phyloP scores from a whole-genome alignment of 2,888 invertebrate species.

The Phaedon cochleariae region DNA sequence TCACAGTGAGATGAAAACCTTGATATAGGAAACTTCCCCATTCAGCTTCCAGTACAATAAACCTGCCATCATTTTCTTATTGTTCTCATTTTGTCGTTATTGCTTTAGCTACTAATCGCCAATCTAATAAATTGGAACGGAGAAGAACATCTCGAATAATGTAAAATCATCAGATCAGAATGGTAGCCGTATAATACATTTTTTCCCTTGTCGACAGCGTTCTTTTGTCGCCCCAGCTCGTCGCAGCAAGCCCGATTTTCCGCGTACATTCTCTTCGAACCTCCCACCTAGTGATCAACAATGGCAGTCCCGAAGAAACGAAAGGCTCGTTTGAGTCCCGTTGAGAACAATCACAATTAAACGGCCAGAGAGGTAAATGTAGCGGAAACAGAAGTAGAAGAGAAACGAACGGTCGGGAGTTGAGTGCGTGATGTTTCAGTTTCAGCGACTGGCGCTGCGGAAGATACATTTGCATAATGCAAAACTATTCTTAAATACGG shows the following conservation, averaged over 20 bases:
- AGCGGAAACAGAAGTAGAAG: conserved; percentile 50
- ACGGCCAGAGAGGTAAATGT: conserved; percentile 53
- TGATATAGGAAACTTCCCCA: no score
- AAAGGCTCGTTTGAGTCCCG: conserved; percentile 50
- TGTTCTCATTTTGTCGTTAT: no score
- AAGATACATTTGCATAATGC: conserved; percentile 56
- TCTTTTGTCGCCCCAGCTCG: not conserved
- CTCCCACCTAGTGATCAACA: conserved; percentile 45
- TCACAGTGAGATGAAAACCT: no score
- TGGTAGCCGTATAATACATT: not conserved
- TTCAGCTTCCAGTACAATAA: no score
- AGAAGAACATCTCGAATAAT: not conserved
- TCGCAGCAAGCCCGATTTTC: conserved; percentile 15
- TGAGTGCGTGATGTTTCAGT: conserved; percentile 48
- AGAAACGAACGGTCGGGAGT: conserved; percentile 11
- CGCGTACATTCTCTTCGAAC: conserved; percentile 27
- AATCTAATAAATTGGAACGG: no score
- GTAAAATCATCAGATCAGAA: not conserved
- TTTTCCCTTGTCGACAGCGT: not conserved
- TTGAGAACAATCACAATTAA: conserved; percentile 57
- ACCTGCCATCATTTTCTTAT: no score
- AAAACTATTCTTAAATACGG: conserved; percentile 45
- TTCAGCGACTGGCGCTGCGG: conserved; percentile 47
- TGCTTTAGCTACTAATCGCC: no score
- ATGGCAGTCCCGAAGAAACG: conserved; percentile 46